Evolutionary conservation across 2,888 invertebrate species (phyloP).

Genomic region (Alloplasta piceator): DNA sequence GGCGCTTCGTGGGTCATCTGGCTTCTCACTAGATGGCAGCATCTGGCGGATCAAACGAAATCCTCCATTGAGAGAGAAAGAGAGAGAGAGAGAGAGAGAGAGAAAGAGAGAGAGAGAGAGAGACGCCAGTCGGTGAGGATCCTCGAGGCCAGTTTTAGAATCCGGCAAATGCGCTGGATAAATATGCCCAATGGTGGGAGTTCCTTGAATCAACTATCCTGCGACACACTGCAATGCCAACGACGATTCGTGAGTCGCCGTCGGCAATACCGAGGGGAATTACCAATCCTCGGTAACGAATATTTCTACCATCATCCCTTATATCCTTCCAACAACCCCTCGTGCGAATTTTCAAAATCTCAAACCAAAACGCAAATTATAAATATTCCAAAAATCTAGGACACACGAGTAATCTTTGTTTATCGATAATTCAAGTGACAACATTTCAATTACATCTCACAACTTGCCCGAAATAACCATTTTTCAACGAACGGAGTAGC

Average conservation of each 20-base stretch:
- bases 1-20: slow-evolving; percentile 2
- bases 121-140: slow-evolving; percentile 18
- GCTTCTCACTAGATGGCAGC: slow-evolving; percentile 77
- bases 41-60: slow-evolving; percentile 74
- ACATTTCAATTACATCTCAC: no score
- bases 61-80: slow-evolving; percentile 11
- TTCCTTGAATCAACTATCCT: slow-evolving; percentile 3
- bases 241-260: slow-evolving; percentile 52
- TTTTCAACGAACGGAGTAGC: no score
- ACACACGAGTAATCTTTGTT: no score
- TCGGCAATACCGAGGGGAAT: slow-evolving; percentile 56
- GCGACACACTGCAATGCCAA: slow-evolving; percentile 20
- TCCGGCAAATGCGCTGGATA: slow-evolving; percentile 16
- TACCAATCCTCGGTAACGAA: slow-evolving; percentile 66
- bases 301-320: slow-evolving; percentile 56
- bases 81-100: slow-evolving; percentile 12
- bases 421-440: no score
- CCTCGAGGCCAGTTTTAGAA: slow-evolving; percentile 32
- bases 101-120: slow-evolving; percentile 11
- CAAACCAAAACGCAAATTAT: not conserved
- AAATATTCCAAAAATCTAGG: no score
- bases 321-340: slow-evolving; percentile 5
- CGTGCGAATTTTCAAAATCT: not conserved
- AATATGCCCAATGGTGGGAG: slow-evolving; percentile 19
- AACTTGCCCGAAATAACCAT: no score